Percentiles rank a stretch among this genome's conserved stretches.
Conservation (phyloP, 2,113 vertebrate genomes). For the Bungarus multicinctus region DNA sequence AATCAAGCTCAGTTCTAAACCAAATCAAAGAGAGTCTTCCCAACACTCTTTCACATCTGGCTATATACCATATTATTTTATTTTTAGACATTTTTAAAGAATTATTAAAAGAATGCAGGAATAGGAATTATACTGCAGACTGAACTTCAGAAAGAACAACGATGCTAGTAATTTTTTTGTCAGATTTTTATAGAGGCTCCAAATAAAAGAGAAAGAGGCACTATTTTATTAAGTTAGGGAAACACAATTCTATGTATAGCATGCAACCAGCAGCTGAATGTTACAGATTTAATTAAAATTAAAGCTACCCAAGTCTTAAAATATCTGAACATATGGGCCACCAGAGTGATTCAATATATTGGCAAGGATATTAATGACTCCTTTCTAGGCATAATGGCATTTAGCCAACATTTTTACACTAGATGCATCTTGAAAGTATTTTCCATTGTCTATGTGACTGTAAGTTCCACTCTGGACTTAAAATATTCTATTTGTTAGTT, state of each 20-base stretch:
- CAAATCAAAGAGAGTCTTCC: background rate
- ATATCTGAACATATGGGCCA: conserved; percentile 47
- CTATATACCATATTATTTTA: background rate
- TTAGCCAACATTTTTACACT: conserved; percentile 33
- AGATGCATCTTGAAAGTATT: conserved; percentile 37
- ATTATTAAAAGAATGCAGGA: background rate
- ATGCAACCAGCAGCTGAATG: conserved; percentile 36
- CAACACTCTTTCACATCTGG: background rate
- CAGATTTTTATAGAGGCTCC: background rate
- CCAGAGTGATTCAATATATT: conserved; percentile 47
- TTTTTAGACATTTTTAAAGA: background rate
- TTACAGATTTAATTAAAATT: conserved; percentile 55
- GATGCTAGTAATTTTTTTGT: background rate
- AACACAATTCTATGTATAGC: conserved; percentile 24
- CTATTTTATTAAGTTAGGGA: conserved; percentile 32
- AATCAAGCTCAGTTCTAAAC: background rate
- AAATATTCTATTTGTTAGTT: conserved; percentile 19
- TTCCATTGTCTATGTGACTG: conserved; percentile 42
- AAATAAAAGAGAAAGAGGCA: background rate
- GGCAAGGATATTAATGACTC: conserved; percentile 48
- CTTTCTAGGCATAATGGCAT: conserved; percentile 46
- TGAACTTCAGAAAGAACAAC: background rate
- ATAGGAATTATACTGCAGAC: background rate
- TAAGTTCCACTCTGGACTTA: background rate
- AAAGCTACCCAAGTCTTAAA: conserved; percentile 52